phyloP scores from a whole-genome alignment of 2,113 vertebrate species.

The Gyps fulvus region DNA sequence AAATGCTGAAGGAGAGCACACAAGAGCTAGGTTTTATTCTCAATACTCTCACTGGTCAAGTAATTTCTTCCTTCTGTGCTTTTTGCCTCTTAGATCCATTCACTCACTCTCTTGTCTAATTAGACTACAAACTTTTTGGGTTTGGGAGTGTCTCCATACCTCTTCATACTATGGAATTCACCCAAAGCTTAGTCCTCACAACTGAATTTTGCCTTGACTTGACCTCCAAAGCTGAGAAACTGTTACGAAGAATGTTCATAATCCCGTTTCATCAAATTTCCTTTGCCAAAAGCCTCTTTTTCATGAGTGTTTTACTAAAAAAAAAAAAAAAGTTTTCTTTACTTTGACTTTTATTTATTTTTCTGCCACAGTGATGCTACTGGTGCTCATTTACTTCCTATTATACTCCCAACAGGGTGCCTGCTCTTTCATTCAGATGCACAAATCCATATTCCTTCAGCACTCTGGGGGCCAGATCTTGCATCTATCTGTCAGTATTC shows the following conservation, averaged over 20 bases:
- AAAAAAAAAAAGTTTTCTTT: background rate
- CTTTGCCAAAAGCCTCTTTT: background rate
- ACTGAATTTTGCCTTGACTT: background rate
- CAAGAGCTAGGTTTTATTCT: background rate
- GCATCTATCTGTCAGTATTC: background rate
- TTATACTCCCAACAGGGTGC: background rate
- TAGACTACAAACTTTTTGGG: background rate
- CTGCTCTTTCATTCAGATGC: background rate
- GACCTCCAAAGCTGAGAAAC: background rate
- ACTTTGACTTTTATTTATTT: background rate
- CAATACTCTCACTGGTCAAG: background rate
- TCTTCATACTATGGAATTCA: background rate
- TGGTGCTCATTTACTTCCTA: background rate
- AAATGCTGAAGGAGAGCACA: background rate
- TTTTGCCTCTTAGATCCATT: background rate
- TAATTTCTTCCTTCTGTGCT: background rate
- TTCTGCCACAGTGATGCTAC: background rate
- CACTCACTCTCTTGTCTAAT: background rate
- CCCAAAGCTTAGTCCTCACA: background rate
- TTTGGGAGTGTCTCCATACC: background rate
- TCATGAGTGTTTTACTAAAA: background rate
- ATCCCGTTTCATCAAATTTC: background rate
- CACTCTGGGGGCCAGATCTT: background rate
- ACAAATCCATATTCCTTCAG: background rate
- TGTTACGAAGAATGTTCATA: background rate